Evolutionary conservation across 2,113 vertebrate genomes (phyloP).

Genomic region (Zosterops pallidus): DNA sequence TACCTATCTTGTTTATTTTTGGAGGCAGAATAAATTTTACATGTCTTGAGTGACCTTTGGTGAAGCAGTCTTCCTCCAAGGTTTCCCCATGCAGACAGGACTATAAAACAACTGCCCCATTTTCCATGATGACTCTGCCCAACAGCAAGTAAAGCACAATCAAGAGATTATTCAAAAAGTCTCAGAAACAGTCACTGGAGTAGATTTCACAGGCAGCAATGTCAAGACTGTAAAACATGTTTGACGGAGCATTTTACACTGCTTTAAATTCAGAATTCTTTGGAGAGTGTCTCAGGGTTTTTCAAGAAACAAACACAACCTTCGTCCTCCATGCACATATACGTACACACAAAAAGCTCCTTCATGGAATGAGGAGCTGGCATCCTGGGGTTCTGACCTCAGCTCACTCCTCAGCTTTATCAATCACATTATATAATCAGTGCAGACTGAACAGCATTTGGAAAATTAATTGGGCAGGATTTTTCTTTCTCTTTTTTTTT

Average conservation of each 20-base stretch:
- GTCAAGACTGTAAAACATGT: conserved; percentile 46
- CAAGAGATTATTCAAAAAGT: conserved; percentile 29
- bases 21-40: not conserved
- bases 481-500: not conserved
- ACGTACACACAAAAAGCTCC: conserved; percentile 1
- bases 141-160: conserved; percentile 18
- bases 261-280: conserved; percentile 58
- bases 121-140: not conserved
- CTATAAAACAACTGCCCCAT: not conserved
- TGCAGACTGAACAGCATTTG: not conserved
- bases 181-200: not conserved
- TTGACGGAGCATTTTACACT: conserved; percentile 63
- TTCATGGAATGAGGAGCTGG: not conserved
- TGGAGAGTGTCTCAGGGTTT: conserved; percentile 15
- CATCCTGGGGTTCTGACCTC: conserved; percentile 26
- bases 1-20: not conserved
- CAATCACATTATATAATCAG: not conserved
- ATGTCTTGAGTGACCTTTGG: not conserved
- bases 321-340: not conserved
- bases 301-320: conserved; percentile 27
- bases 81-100: not conserved
- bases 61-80: conserved; percentile 16
- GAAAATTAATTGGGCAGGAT: not conserved
- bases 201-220: conserved; percentile 15
- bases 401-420: conserved; percentile 43